Conservation (phyloP, 2,888 invertebrate species). For the Pyralis farinalis region DNA sequence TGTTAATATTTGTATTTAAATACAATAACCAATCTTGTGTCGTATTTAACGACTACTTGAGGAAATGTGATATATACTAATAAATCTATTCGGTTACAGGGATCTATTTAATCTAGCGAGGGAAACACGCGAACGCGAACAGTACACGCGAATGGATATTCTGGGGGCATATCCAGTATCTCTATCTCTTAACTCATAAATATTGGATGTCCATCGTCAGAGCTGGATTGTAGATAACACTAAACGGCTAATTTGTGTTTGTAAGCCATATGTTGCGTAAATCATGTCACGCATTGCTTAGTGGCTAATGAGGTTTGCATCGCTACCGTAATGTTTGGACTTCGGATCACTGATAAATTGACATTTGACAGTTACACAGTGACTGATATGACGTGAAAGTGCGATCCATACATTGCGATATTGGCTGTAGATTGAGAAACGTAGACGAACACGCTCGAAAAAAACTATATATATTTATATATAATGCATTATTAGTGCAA, state of each 20-base stretch:
- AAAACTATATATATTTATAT: no score
- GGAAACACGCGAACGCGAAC: neutral
- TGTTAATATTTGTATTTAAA: no score
- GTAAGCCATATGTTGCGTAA: constrained; percentile 60
- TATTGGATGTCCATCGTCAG: constrained; percentile 38
- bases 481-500: no score
- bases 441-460: no score
- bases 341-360: constrained; percentile 8
- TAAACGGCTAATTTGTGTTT: constrained; percentile 71
- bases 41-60: neutral
- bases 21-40: no score
- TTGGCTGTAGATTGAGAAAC: neutral
- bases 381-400: constrained; percentile 23
- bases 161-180: constrained; percentile 34
- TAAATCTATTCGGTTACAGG: neutral
- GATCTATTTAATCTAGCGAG: neutral
- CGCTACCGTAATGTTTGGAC: constrained; percentile 45
- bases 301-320: constrained; percentile 40
- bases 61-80: neutral
- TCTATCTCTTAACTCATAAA: constrained; percentile 36
- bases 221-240: constrained; percentile 55
- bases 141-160: neutral
- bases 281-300: constrained; percentile 50
- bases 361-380: constrained; percentile 12
- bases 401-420: constrained; percentile 12